Percentiles rank a stretch among this genome's conserved stretches.
These are phyloP conservation scores for Dermochelys coriacea DNA, from an alignment of 2,797 vertebrate species.

Conservation along the genomic window DNA sequence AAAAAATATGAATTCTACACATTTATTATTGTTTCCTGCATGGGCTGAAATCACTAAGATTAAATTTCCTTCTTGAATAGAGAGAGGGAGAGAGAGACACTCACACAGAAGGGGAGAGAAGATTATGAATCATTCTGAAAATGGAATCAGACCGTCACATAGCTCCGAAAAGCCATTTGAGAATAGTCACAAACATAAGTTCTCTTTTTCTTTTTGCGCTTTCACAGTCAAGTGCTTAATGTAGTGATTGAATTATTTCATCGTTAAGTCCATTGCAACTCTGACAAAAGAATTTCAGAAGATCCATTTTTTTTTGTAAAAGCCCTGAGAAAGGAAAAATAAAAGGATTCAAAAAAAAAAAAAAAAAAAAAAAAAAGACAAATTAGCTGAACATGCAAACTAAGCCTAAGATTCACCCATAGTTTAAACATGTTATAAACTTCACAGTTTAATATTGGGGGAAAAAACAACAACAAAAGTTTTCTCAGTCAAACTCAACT, in stretches of 20 bases:
- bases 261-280: slow-evolving; percentile 86
- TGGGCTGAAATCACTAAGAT: slow-evolving; percentile 82
- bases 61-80: slow-evolving; percentile 81
- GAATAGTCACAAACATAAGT: slow-evolving; percentile 62
- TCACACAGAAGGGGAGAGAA: slow-evolving; percentile 50
- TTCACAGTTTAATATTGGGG: slow-evolving; percentile 95
- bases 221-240: slow-evolving; percentile 96
- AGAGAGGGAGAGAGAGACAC: slow-evolving; percentile 56
- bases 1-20: slow-evolving; percentile 85
- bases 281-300: slow-evolving; percentile 85
- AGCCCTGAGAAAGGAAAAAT: slow-evolving; percentile 94
- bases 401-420: slow-evolving; percentile 96
- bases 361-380: slow-evolving; percentile 86
- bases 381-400: slow-evolving; percentile 96
- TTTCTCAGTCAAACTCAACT: slow-evolving; percentile 86
- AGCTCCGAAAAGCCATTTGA: slow-evolving; percentile 62
- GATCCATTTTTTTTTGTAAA: slow-evolving; percentile 81
- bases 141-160: slow-evolving; percentile 69
- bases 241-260: slow-evolving; percentile 94
- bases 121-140: slow-evolving; percentile 69
- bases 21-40: slow-evolving; percentile 84
- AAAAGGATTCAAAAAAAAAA: slow-evolving; percentile 80
- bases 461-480: slow-evolving; percentile 71
- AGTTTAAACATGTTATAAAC: slow-evolving; percentile 92
- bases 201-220: slow-evolving; percentile 66